Evolutionary conservation across 2,797 vertebrate species (phyloP).

Genomic region (Clarias fuscus): DNA sequence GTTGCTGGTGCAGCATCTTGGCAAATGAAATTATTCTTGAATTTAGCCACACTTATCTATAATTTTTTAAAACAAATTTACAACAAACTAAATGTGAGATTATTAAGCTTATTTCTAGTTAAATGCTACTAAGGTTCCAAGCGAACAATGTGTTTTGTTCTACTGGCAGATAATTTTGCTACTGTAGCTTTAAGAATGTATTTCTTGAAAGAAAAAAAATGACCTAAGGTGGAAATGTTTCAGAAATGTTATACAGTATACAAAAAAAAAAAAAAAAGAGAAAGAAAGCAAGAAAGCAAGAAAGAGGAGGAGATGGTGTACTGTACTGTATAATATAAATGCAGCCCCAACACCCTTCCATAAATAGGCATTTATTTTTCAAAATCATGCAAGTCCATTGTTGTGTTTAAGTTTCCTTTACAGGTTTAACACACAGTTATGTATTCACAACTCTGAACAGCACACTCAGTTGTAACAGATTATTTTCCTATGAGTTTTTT

Average conservation of each 20-base stretch:
- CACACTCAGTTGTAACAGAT: conserved; percentile 60
- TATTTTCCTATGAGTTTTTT: conserved; percentile 51
- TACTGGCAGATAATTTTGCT: too few species aligned
- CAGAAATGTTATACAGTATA: not conserved
- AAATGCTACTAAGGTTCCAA: too few species aligned
- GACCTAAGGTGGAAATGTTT: not conserved
- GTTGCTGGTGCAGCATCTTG: not conserved
- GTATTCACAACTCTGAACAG: conserved; percentile 62
- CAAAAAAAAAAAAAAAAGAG: not conserved
- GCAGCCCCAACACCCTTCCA: conserved; percentile 59
- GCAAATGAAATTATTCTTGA: too few species aligned
- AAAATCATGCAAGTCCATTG: conserved; percentile 77
- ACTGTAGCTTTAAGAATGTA: too few species aligned
- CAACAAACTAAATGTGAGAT: too few species aligned
- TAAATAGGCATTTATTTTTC: conserved; percentile 72
- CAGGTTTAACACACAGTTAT: conserved; percentile 63
- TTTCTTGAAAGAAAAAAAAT: not conserved
- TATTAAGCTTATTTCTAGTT: too few species aligned
- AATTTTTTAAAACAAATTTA: too few species aligned
- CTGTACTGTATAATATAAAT: not conserved
- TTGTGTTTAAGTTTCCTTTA: conserved; percentile 61
- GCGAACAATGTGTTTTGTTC: too few species aligned
- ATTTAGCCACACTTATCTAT: too few species aligned
- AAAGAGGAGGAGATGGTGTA: not conserved
- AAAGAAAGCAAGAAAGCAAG: not conserved